phyloP scores from a whole-genome alignment of 2,888 invertebrate genomes.

The Aphidoletes aphidimyza region DNA sequence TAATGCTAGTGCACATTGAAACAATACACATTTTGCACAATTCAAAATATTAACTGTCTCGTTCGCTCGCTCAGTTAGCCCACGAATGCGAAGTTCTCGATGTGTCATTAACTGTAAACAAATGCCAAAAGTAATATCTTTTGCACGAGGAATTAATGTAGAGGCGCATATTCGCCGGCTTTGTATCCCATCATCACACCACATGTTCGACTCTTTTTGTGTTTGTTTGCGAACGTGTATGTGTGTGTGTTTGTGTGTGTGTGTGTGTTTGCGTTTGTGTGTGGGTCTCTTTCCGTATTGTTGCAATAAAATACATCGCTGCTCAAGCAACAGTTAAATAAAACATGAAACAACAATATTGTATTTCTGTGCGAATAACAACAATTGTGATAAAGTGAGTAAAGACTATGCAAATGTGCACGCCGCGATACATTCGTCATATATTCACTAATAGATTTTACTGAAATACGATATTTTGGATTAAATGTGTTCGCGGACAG shows the following conservation, averaged over 20 bases:
- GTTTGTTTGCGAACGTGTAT: neutral
- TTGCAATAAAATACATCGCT: neutral
- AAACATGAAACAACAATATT: neutral
- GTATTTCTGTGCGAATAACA: too few species aligned
- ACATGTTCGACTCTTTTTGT: too few species aligned
- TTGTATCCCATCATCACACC: too few species aligned
- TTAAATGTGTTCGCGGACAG: neutral
- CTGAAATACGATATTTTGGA: neutral
- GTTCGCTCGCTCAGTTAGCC: too few species aligned
- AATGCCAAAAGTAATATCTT: too few species aligned
- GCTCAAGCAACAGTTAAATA: neutral
- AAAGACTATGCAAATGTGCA: too few species aligned
- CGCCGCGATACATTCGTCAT: neutral
- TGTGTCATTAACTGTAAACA: neutral
- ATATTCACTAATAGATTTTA: neutral
- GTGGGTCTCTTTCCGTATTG: neutral
- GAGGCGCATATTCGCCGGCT: too few species aligned
- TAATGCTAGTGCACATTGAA: too few species aligned
- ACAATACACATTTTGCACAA: too few species aligned
- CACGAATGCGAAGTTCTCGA: too few species aligned
- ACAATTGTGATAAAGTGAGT: neutral
- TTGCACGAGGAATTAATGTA: too few species aligned
- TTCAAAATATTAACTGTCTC: too few species aligned
- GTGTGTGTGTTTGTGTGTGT: neutral
- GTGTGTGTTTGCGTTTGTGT: neutral